Evolutionary conservation across 1,140 invertebrate species (phyloP).

Genomic region (Saccostrea cuccullata): DNA sequence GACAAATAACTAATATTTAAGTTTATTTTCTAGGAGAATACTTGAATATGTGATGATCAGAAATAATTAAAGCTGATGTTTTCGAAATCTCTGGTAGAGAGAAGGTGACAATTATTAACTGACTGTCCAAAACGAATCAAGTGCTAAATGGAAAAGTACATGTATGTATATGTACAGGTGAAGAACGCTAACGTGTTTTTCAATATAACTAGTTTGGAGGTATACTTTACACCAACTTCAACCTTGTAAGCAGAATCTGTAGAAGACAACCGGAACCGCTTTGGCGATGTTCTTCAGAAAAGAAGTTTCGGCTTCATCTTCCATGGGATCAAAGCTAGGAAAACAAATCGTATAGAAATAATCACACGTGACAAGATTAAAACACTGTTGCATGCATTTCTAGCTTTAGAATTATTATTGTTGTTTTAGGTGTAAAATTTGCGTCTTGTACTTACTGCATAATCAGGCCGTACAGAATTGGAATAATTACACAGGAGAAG

Average conservation of each 20-base stretch:
- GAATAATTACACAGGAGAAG: neutral
- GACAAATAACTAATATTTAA: neutral
- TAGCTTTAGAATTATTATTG: neutral
- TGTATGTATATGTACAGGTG: too few relatives aligned
- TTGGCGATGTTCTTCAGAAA: constrained; percentile 1
- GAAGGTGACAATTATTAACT: too few relatives aligned
- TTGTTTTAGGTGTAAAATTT: neutral
- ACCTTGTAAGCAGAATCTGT: constrained; percentile 45
- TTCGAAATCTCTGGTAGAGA: too few relatives aligned
- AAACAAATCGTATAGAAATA: neutral
- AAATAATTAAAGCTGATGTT: too few relatives aligned
- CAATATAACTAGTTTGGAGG: too few relatives aligned
- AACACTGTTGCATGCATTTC: neutral
- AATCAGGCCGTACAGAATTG: neutral
- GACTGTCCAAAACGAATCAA: too few relatives aligned
- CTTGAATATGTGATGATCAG: too few relatives aligned
- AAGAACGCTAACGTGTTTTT: too few relatives aligned
- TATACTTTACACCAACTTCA: neutral
- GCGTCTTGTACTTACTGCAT: constrained; percentile 14
- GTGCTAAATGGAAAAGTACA: too few relatives aligned
- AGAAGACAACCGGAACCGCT: constrained; percentile 30
- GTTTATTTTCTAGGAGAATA: too few relatives aligned
- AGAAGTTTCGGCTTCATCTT: neutral
- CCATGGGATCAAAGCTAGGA: constrained; percentile 40
- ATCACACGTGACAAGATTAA: neutral